Conservation (phyloP, 2,113 vertebrate species). For the Potamarius usumacintae region DNA sequence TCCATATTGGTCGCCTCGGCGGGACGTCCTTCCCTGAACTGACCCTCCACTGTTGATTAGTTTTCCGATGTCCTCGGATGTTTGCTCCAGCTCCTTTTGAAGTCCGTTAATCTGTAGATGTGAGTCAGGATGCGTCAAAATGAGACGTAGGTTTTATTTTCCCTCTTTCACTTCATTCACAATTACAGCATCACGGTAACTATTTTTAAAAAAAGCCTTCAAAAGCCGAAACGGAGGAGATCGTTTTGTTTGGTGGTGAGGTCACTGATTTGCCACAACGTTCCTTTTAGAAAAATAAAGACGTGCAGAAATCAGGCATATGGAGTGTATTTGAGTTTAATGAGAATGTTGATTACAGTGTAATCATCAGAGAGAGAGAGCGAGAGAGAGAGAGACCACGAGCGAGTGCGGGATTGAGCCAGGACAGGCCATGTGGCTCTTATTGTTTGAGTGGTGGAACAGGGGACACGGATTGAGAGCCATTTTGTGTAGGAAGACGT, state of each 20-base stretch:
- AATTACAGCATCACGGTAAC: too few species aligned
- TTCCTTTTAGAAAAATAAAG: not conserved
- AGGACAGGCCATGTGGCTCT: conserved; percentile 44
- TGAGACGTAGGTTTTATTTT: not conserved
- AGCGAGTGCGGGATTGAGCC: conserved; percentile 26
- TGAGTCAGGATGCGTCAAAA: not conserved
- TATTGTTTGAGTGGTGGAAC: conserved; percentile 44
- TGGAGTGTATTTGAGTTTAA: conserved; percentile 42
- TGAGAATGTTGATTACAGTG: conserved; percentile 40
- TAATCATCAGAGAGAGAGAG: conserved; percentile 7
- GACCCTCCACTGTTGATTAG: too few species aligned
- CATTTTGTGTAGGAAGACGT: conserved; percentile 19
- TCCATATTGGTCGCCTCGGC: too few species aligned
- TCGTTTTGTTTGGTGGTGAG: not conserved
- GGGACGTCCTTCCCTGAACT: too few species aligned
- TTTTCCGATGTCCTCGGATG: not conserved
- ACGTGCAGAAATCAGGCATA: conserved; percentile 37
- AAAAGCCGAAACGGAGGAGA: not conserved
- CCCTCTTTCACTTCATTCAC: not conserved
- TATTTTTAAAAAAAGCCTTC: too few species aligned
- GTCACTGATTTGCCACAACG: not conserved
- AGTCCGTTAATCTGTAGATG: not conserved
- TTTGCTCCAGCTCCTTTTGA: not conserved
- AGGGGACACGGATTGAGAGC: conserved; percentile 21
- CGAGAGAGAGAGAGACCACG: too few species aligned